Conservation (phyloP, 2,113 vertebrate genomes). For the Anolis sagrei region DNA sequence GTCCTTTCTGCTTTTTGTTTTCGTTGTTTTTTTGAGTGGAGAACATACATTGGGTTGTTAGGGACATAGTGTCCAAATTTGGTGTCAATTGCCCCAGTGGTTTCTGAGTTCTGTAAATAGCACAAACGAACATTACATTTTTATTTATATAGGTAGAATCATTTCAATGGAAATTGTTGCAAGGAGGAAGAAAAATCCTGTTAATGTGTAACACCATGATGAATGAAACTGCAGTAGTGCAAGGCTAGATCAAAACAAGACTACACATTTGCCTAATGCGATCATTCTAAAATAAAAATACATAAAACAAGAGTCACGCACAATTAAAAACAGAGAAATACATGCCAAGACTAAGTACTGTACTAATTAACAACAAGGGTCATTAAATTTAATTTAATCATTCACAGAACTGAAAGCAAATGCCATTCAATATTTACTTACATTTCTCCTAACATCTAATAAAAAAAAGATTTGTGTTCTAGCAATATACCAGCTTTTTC, state of each 20-base stretch:
- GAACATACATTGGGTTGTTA: no score
- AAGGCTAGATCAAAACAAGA: background rate
- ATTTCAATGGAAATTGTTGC: background rate
- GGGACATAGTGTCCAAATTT: no score
- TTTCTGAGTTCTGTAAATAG: no score
- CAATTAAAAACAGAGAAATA: slow-evolving; percentile 10
- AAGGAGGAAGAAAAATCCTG: background rate
- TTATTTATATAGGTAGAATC: no score
- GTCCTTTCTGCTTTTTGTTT: no score
- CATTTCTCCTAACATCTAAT: background rate
- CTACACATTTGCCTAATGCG: background rate
- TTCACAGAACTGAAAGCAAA: background rate
- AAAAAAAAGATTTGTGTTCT: background rate
- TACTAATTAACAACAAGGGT: slow-evolving; percentile 18
- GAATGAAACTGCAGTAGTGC: background rate
- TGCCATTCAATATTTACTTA: background rate
- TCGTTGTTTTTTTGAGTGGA: no score
- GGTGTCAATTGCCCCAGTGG: no score
- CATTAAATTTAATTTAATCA: slow-evolving; percentile 21
- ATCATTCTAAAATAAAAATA: background rate
- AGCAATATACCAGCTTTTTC: background rate
- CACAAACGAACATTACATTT: no score
- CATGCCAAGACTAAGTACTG: background rate
- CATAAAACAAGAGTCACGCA: background rate
- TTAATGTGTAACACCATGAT: background rate